Evolutionary conservation across 2,797 vertebrate species (phyloP), one percentile per base, ranked within the genome.

Genomic region (Steatocranus sp.): DNA sequence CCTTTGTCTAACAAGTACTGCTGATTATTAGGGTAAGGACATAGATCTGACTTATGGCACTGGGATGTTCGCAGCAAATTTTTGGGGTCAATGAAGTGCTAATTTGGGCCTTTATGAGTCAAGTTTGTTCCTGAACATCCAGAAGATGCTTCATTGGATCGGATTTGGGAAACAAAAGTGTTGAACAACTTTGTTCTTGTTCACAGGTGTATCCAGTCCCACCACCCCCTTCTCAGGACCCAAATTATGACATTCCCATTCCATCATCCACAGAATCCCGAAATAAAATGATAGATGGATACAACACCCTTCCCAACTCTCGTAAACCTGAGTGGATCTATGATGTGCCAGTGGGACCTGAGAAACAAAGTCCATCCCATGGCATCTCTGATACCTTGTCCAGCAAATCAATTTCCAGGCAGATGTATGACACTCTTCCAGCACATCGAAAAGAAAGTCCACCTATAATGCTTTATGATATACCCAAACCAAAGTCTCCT

Each of bases 311-410:
- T 48, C 97, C 97, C 8, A 96, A 61, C 32, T 96, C 93, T n/a
- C 86, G 73, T 3, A 98, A 97, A 30, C 93, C 96, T 3, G 97
- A 97, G 18, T 97, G 97, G 97, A 96, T 97, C 87, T 98, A 99
- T 5, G 97, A 98, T 38, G 95, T 97, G 2, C 97, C 98, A 0
- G 86, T 93, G 3, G 92, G 95, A 50, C 93, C 94, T 0, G 95
- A 97, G 75, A 97, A 95, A 79, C 86, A 91, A 68, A 80, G 76
- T 66, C 30, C n/a, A 34, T 50, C 38, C 25, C 50, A 49, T 76
- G 54, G 51, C 34, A 56, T 34, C 76, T 85, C 20, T 68, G 90
- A 89, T 78, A 91, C 86, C 27, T 30, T 92, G 85, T 86, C 92
- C 10, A n/a, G 84, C 58, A 93, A 87, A 87, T 20, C 38, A 17